Base-by-base conservation (phyloP, 2,888 invertebrate species). In the Phalera bucephala region DNA sequence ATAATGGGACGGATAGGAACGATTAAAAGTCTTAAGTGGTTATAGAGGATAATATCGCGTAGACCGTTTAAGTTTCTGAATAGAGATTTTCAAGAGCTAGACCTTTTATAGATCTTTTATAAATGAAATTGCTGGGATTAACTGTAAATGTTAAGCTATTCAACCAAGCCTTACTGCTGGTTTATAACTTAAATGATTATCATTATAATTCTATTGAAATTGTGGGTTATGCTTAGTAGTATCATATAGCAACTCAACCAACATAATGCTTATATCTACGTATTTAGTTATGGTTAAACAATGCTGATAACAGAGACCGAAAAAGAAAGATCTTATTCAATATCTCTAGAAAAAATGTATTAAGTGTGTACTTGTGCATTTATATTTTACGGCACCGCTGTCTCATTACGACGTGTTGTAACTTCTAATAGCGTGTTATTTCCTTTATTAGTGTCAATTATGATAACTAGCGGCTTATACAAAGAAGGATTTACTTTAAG, bases 371-470 rank as follows among this genome's bases (percentile, higher is more conserved):
- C n/a, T n/a, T n/a, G n/a, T n/a, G n/a, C n/a, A n/a, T n/a, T n/a
- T n/a, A n/a, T n/a, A n/a, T n/a, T n/a, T n/a, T 17, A 17, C 39
- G 39, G 43, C 37, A 39, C 37, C 31, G 30, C 33, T 30, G 14
- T 39, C 27, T 25, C 21, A 44, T 42, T 40, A 15, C 34, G 49
- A 38, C 43, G 62, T 57, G 62, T 61, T 60, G 49, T 56, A 52
- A 64, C 14, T 61, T 65, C 65, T 58, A 9, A 68, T 56, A 54
- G 52, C 59, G 52, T 40, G 56, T 41, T 45, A 58, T 75, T 81
- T 73, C 71, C 71, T 75, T 64, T 63, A 72, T 72, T 71, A 65
- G 57, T 54, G 52, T 53, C 61, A 72, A 73, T 77, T 76, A 79
- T 68, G 55, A 70, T 69, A 72, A 70, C 31, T 39, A 41, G 64